A percentile compares a stretch with the other conserved stretches of the same genome.
phyloP scores from a whole-genome alignment of 1,140 invertebrate genomes.

The Leptopilina boulardi region DNA sequence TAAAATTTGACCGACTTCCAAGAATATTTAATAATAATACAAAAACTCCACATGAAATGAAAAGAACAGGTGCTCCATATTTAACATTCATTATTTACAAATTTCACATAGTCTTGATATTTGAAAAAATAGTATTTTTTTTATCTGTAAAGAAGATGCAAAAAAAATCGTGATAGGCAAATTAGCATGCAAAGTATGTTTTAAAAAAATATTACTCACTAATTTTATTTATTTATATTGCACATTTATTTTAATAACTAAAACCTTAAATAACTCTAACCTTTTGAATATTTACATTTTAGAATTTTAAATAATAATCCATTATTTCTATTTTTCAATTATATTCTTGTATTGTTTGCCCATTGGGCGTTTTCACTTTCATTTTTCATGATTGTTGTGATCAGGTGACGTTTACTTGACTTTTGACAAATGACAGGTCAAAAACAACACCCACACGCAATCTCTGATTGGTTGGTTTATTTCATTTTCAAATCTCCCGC shows the following conservation, averaged over 20 bases:
- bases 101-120: not conserved
- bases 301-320: not conserved
- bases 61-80: conserved; percentile 33
- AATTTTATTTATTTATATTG: not conserved
- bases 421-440: no score
- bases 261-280: not conserved
- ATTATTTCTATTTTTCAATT: not conserved
- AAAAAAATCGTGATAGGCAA: not conserved
- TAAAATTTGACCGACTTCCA: not conserved
- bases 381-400: not conserved
- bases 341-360: not conserved
- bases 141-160: not conserved
- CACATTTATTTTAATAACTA: not conserved
- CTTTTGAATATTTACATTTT: not conserved
- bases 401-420: not conserved
- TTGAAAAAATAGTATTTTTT: no score
- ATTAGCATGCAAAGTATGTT: no score
- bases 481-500: no score
- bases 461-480: no score
- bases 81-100: conserved; percentile 22
- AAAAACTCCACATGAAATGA: conserved; percentile 34
- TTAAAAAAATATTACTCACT: no score
- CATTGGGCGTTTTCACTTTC: not conserved
- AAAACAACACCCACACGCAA: no score
- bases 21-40: conserved; percentile 40